Percentiles rank a stretch among this genome's conserved stretches.
These are phyloP conservation scores for Gallinago media DNA, from an alignment of 2,113 vertebrate species.

Conservation along the genomic window DNA sequence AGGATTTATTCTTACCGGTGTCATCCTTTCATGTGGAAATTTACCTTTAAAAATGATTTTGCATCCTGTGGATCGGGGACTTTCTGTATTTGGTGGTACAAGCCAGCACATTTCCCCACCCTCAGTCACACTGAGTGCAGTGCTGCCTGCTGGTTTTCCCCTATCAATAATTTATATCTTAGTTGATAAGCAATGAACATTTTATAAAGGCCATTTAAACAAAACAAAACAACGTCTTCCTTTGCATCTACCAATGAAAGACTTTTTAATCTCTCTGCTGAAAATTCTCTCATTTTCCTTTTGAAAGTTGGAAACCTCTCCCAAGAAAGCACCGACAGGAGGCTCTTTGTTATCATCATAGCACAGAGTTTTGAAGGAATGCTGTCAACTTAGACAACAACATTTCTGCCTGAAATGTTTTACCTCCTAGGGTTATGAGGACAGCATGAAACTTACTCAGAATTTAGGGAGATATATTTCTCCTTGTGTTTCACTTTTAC, in stretches of 20 bases:
- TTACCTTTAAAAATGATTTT: not conserved
- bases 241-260: not conserved
- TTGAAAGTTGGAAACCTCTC: not conserved
- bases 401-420: not conserved
- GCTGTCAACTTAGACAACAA: not conserved
- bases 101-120: not conserved
- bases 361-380: not conserved
- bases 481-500: not conserved
- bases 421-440: not conserved
- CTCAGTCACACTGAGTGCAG: not conserved
- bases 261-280: not conserved
- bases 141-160: not conserved
- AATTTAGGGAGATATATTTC: not conserved
- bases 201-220: slow-evolving; percentile 9
- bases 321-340: not conserved
- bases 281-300: not conserved
- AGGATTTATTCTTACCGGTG: not conserved
- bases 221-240: not conserved
- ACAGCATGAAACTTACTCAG: not conserved
- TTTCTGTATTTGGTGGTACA: not conserved
- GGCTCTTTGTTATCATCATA: not conserved
- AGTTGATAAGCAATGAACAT: not conserved
- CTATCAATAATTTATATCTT: not conserved
- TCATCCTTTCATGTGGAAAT: not conserved
- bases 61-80: not conserved